Conservation (phyloP, 2,888 invertebrate genomes). For the Gasteruption jaculator region DNA sequence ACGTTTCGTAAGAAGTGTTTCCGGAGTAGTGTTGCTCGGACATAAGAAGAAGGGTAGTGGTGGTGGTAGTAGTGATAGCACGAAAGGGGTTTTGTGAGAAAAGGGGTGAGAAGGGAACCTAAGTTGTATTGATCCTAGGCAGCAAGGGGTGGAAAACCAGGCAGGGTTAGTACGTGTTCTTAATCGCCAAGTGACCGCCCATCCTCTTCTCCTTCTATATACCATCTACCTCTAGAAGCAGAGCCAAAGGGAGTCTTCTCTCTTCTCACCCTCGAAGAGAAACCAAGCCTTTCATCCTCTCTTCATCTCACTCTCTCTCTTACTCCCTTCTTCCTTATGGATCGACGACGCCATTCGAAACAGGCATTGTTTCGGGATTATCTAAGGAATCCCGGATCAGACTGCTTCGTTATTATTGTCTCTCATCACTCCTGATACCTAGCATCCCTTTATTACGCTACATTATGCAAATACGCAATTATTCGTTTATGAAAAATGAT, state of each 20-base stretch:
- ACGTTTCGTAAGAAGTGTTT: slow-evolving; percentile 33
- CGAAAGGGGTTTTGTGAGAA: slow-evolving; percentile 28
- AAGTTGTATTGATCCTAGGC: slow-evolving; percentile 52
- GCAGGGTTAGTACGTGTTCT: slow-evolving; percentile 52
- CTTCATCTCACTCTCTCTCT: slow-evolving; percentile 22
- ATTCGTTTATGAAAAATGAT: too few species aligned
- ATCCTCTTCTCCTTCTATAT: slow-evolving; percentile 33
- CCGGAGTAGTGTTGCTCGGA: slow-evolving; percentile 34
- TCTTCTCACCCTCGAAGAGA: slow-evolving; percentile 18
- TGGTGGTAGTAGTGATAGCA: slow-evolving; percentile 32
- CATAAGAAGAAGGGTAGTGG: slow-evolving; percentile 45
- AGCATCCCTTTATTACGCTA: too few species aligned
- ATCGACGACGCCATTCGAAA: slow-evolving; percentile 38
- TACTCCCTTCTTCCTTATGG: slow-evolving; percentile 19
- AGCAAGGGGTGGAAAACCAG: slow-evolving; percentile 49
- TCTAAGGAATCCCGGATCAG: slow-evolving; percentile 34
- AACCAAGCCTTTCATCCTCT: background rate
- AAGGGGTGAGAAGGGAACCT: slow-evolving; percentile 42
- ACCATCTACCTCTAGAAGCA: slow-evolving; percentile 19
- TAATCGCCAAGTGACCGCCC: slow-evolving; percentile 53
- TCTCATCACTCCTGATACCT: too few species aligned
- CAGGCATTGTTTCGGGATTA: slow-evolving; percentile 42
- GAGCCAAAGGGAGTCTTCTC: slow-evolving; percentile 20
- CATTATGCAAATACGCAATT: too few species aligned
- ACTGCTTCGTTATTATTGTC: too few species aligned